A percentile compares a stretch with the other conserved stretches of the same genome.
Conservation (phyloP, 2,113 vertebrate species). For the Microtus oregoni region DNA sequence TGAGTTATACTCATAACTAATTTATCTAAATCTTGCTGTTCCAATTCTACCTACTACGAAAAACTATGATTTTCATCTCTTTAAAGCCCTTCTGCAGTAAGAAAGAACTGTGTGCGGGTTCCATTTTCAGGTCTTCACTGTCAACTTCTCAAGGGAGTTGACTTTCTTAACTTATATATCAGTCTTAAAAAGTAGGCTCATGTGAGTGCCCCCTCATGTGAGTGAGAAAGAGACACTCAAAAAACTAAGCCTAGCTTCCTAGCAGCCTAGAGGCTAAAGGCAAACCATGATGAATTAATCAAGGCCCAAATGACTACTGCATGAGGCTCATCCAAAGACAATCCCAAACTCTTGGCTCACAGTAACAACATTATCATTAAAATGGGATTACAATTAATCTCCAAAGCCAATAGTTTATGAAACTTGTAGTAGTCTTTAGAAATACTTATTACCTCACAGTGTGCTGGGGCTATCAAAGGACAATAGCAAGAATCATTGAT, state of each 20-base stretch:
- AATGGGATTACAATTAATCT: conserved; percentile 23
- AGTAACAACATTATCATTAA: conserved; percentile 24
- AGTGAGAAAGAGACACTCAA: conserved; percentile 5
- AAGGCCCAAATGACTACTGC: neutral
- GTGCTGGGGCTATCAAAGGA: neutral
- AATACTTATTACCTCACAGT: conserved; percentile 19
- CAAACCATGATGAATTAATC: neutral
- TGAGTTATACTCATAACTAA: neutral
- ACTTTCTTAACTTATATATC: conserved; percentile 56
- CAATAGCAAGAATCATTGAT: conserved; percentile 9
- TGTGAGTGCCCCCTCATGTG: neutral
- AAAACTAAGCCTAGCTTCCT: neutral
- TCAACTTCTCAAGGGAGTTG: conserved; percentile 19
- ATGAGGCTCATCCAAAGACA: neutral
- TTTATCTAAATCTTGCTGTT: conserved; percentile 24
- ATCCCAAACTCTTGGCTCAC: neutral
- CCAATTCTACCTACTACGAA: neutral
- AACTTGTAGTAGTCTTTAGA: conserved; percentile 16
- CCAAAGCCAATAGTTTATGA: neutral
- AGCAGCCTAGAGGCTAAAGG: neutral
- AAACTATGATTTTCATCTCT: conserved; percentile 13
- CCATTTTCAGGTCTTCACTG: neutral
- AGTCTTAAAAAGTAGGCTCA: conserved; percentile 4
- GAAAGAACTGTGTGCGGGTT: neutral
- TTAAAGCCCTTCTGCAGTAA: conserved; percentile 35